Evolutionary conservation across 2,797 vertebrate genomes (phyloP).

Genomic region (Acanthiza pusilla): DNA sequence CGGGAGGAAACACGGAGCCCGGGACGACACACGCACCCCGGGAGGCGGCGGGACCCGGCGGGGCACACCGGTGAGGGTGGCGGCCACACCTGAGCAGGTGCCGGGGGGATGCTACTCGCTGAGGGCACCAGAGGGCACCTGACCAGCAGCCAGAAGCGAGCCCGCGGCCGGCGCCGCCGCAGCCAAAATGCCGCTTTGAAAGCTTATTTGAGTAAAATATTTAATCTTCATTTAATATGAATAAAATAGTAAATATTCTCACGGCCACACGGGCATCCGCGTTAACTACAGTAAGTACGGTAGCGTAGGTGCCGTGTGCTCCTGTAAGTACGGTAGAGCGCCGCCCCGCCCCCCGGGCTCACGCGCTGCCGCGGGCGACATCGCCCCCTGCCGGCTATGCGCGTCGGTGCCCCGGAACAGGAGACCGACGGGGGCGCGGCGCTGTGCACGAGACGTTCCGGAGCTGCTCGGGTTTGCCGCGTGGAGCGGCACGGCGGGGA

Average conservation of each 20-base stretch:
- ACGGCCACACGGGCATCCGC: accelerated
- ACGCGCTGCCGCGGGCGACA: not conserved
- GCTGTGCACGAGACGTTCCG: not conserved
- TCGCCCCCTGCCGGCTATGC: not conserved
- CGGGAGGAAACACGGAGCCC: too few relatives aligned
- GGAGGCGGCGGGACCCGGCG: not conserved
- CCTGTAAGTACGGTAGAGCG: not conserved
- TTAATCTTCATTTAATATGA: not conserved
- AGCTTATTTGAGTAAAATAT: not conserved
- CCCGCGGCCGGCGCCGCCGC: too few relatives aligned
- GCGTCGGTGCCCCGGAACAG: accelerated
- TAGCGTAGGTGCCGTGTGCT: accelerated
- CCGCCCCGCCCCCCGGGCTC: not conserved
- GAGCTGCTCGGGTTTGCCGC: accelerated
- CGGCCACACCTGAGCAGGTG: not conserved
- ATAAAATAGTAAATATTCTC: accelerated
- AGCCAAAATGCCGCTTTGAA: not conserved
- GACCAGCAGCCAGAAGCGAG: not conserved
- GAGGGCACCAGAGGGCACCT: not conserved
- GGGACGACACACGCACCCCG: too few relatives aligned
- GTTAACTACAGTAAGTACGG: not conserved
- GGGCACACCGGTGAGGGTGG: not conserved
- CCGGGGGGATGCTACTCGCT: not conserved
- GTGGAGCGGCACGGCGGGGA: not conserved
- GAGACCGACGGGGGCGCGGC: not conserved